These are phyloP conservation scores for Spheniscus humboldti DNA, from an alignment of 2,797 vertebrate genomes.

Conservation along the genomic window DNA sequence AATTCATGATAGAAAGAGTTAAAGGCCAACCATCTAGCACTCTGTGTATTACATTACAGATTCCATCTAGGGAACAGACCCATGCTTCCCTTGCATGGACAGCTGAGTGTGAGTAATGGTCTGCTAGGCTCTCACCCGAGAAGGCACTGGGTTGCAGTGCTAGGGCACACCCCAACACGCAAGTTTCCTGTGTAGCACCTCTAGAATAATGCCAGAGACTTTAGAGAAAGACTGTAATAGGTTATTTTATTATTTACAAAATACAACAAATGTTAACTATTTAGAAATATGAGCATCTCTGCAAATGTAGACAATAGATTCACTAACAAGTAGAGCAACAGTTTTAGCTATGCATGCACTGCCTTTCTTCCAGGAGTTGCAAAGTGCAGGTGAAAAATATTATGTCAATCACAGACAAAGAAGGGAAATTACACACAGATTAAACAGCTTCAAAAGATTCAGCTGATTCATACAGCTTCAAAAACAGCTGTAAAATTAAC, in stretches of 20 bases:
- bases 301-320: neutral
- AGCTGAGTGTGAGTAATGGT: neutral
- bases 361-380: neutral
- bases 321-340: neutral
- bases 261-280: neutral
- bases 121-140: neutral
- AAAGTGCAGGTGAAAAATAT: neutral
- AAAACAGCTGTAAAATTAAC: neutral
- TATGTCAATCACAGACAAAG: neutral
- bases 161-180: neutral
- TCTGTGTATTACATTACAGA: neutral
- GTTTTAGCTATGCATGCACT: neutral
- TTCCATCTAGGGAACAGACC: neutral
- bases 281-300: neutral
- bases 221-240: neutral
- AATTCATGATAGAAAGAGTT: neutral
- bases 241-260: neutral
- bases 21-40: neutral
- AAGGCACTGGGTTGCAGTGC: neutral
- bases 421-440: neutral
- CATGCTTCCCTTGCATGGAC: neutral
- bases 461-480: too few relatives aligned
- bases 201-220: neutral
- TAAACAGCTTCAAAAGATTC: neutral
- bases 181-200: neutral